Evolutionary conservation across 2,113 vertebrate genomes (phyloP), one percentile per base, ranked within the genome.

Genomic region (Oncorhynchus nerka): DNA sequence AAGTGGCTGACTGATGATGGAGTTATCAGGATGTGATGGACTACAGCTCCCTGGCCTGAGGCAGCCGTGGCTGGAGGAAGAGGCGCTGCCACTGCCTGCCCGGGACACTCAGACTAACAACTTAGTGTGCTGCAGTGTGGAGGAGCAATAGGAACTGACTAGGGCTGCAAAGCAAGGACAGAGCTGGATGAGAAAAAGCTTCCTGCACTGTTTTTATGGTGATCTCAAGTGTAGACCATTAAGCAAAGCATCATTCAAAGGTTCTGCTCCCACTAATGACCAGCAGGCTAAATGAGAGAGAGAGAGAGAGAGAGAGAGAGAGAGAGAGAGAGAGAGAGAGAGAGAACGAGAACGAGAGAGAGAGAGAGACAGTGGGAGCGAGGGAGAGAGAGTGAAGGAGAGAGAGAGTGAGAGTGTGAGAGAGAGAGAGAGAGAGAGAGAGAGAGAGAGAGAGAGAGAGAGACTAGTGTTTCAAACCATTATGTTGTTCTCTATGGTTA

Each of bases 11-110:
- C 84, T 89, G 89, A 91, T 92, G 87, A 81, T 89, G 82, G 82
- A 91, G 90, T 87, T 86, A 90, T 91, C 80, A 87, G 85, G 87
- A 90, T 81, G 83, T 86, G 92, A 91, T 87, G 88, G 84, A 91
- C 84, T 89, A 82, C 79, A 81, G 86, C 84, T 89, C 82, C 55
- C 75, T 72, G 81, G 83, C 85, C 86, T 45, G 75, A 85, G 86
- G 87, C 80, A 72, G 19, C 3, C 30, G 12, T 24, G n/a, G 67
- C 49, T 57, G 64, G n/a, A 61, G 28, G 39, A 30, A 19, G 70
- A 87, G 85, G 74, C 74, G 68, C 78, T 77, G 77, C 49, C 75
- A 74, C 78, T 78, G 77, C 79, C 75, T 70, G 73, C 79, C 71
- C 68, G 76, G 80, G 84, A 88, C 72, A 74, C 70, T 79, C 76